phyloP scores from a whole-genome alignment of 92 coral and sea anemone genomes.

The Phenganax stokvisi region DNA sequence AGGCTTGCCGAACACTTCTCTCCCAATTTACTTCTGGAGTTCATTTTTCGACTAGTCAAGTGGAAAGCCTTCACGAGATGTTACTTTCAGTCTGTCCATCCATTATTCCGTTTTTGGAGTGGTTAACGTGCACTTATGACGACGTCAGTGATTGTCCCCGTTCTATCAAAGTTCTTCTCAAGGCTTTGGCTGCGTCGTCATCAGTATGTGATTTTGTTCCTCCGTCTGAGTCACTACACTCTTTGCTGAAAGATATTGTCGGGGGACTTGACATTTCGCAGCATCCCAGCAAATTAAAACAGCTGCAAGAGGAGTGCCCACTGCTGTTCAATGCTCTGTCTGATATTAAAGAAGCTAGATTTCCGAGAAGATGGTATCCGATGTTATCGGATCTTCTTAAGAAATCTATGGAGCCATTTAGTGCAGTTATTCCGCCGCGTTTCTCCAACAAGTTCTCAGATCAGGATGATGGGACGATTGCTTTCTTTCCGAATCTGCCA shows the following conservation, averaged over 20 bases:
- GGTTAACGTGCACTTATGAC: neutral
- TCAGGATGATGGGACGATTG: too few species aligned
- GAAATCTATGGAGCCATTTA: neutral
- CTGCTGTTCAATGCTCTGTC: neutral
- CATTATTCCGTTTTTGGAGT: neutral
- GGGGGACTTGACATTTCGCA: neutral
- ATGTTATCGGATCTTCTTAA: neutral
- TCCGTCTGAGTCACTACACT: neutral
- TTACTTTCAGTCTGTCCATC: neutral
- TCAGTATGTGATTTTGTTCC: neutral
- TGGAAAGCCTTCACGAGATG: neutral
- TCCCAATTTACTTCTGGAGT: too few species aligned
- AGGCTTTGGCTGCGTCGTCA: neutral
- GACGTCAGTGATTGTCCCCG: neutral
- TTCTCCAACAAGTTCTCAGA: too few species aligned
- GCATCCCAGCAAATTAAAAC: neutral
- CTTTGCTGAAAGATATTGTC: neutral
- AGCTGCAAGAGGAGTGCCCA: neutral
- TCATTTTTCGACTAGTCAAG: neutral
- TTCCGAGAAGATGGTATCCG: conserved; percentile 3
- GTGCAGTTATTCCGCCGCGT: too few species aligned
- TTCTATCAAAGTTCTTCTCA: neutral
- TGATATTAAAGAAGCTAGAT: neutral
- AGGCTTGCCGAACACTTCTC: too few species aligned
- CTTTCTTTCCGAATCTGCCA: too few species aligned